Conservation (phyloP, 2,113 vertebrate genomes). For the Cygnus atratus region DNA sequence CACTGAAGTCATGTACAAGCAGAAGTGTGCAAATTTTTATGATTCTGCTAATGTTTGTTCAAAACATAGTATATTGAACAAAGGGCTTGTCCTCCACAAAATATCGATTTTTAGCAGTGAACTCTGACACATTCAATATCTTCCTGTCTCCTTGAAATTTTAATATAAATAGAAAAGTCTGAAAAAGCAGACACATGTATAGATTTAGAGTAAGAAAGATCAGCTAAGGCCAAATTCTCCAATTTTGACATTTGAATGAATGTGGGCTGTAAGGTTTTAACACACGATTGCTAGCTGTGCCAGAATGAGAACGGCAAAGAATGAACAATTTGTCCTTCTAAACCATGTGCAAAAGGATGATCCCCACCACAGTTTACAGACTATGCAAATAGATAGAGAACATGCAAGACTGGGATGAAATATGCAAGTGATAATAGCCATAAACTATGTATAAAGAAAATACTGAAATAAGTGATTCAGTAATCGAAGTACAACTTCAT, state of each 20-base stretch:
- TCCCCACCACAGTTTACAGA: background rate
- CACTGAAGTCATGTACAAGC: background rate
- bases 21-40: background rate
- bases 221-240: background rate
- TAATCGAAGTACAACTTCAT: background rate
- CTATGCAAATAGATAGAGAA: background rate
- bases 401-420: background rate
- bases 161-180: slow-evolving; percentile 20
- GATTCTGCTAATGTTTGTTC: background rate
- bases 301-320: background rate
- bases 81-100: background rate
- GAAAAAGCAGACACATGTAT: background rate
- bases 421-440: background rate
- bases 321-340: background rate
- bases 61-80: background rate
- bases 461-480: background rate
- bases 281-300: background rate
- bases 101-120: background rate
- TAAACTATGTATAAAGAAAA: background rate
- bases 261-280: background rate
- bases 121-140: background rate
- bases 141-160: background rate
- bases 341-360: background rate
- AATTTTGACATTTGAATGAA: background rate
- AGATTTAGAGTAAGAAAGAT: background rate